These are phyloP conservation scores for Pteria penguin DNA, from an alignment of 2,888 invertebrate genomes.

Conservation along the genomic window DNA sequence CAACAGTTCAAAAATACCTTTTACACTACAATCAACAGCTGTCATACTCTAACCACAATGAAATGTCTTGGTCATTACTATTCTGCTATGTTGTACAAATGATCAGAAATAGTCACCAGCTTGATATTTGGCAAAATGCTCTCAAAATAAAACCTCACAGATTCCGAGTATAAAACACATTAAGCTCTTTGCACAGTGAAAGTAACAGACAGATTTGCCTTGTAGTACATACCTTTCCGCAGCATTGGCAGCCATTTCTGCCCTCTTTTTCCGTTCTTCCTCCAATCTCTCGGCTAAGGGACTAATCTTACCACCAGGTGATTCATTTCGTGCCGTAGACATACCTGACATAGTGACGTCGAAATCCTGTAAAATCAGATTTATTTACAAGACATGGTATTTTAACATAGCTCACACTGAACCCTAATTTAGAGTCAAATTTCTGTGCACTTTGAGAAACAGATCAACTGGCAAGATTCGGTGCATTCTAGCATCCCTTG, in stretches of 20 bases:
- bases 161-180: too few species aligned
- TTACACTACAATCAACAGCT: too few species aligned
- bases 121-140: too few species aligned
- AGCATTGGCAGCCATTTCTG: constrained; percentile 68
- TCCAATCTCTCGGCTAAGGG: constrained; percentile 56
- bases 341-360: constrained; percentile 72
- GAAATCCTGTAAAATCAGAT: constrained; percentile 66
- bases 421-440: too few species aligned
- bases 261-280: constrained; percentile 66
- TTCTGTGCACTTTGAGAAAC: too few species aligned
- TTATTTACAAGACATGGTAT: neutral
- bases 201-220: neutral
- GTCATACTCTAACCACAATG: too few species aligned
- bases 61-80: too few species aligned
- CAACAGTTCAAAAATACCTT: too few species aligned
- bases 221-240: constrained; percentile 65
- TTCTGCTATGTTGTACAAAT: too few species aligned
- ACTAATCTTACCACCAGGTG: constrained; percentile 63
- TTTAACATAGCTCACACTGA: too few species aligned
- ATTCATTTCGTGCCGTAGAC: constrained; percentile 72
- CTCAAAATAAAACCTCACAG: neutral
- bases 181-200: neutral
- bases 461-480: neutral
- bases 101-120: too few species aligned
- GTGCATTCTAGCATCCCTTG: too few species aligned